phyloP scores from a whole-genome alignment of 2,113 vertebrate species.

The Tyto alba region DNA sequence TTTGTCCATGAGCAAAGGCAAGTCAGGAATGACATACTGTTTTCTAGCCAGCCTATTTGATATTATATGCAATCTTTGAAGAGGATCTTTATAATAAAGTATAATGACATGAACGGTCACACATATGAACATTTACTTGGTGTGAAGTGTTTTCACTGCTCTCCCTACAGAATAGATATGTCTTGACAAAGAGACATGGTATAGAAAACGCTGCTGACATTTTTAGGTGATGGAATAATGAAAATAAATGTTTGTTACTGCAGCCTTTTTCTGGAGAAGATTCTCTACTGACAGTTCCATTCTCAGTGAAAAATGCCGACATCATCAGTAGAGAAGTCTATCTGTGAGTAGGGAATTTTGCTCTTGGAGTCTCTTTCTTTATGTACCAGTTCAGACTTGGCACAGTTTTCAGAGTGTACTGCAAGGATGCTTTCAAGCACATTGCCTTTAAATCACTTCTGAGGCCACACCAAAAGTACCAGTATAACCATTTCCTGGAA shows the following conservation, averaged over 20 bases:
- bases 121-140: background rate
- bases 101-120: background rate
- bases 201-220: conserved; percentile 24
- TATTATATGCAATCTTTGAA: conserved; percentile 10
- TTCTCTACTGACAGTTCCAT: background rate
- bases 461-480: background rate
- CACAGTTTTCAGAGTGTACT: background rate
- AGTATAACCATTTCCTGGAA: background rate
- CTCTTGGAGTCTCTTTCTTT: background rate
- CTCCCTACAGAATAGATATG: background rate
- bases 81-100: background rate
- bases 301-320: background rate
- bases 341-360: background rate
- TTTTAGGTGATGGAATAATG: conserved; percentile 23
- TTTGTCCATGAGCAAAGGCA: conserved; percentile 14
- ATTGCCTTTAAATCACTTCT: background rate
- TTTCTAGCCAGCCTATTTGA: background rate
- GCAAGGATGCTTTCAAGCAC: background rate
- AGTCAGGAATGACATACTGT: conserved; percentile 12
- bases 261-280: background rate
- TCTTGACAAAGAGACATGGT: background rate
- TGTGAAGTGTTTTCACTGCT: conserved; percentile 28
- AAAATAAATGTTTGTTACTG: background rate
- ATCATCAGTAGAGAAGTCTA: background rate
- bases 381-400: background rate